Base-by-base conservation (phyloP, 2,888 invertebrate species). In the Trypoxylon attenuatum region DNA sequence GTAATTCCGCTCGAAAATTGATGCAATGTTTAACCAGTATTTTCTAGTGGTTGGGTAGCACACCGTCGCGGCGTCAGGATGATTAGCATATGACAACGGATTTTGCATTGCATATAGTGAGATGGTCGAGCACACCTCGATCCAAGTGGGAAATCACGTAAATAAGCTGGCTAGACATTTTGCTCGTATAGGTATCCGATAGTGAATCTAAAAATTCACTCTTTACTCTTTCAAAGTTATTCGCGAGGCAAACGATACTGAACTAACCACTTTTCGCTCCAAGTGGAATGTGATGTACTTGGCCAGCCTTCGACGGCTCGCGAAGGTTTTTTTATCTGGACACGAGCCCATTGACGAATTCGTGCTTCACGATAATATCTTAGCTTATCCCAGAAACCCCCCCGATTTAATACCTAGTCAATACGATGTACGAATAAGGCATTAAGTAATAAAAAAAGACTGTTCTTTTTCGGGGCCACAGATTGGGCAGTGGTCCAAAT, bases 81-180 rank as follows among this genome's bases (percentile, higher is more conserved):
- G 43, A 43, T 43, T 19, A 19, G 19, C 19, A 21, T 19, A 19
- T 43, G 19, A 13, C 43, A 43, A 43, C 13, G 43, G 43, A 19
- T 19, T 43, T 43, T 43, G n/a, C 21, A 19, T 21, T 21, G 22
- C 33, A 4, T 2, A n/a, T n/a, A n/a, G n/a, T n/a, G n/a, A n/a
- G n/a, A n/a, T n/a, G n/a, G n/a, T n/a, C 33, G 5, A 3, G 10
- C 33, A 15, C 33, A 15, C 10, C 25, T 5, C 4, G 22, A n/a
- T 2, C n/a, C 6, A 42, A 45, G 58, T 38, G 8, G 52, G 53
- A 58, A 21, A n/a, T 1, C 21, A 8, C 33, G n/a, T 6, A n/a
- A n/a, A n/a, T n/a, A n/a, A n/a, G n/a, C n/a, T n/a, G n/a, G n/a
- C n/a, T 2, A 4, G 33, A 33, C 13, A 33, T 33, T 13, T n/a